Base-by-base conservation (phyloP, 1,140 invertebrate species). In the Calephelis virginiensis region DNA sequence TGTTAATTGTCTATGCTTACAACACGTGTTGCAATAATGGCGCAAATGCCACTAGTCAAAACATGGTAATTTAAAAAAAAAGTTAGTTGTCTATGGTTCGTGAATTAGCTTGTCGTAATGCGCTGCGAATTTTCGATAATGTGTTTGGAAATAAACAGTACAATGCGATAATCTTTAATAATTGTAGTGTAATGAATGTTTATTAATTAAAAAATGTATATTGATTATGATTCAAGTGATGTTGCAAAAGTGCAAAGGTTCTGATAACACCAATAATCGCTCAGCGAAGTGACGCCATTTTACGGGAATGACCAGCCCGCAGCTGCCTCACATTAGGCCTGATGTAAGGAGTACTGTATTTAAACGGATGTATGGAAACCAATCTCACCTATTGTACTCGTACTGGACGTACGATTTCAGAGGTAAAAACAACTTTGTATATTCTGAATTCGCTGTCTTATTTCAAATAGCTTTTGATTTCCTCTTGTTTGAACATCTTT, bases 221-320 rank as follows among this genome's bases (percentile, higher is more conserved):
- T 76, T 71, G 64, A 71, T 74, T 74, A 74, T 85, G 77, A 77
- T 68, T 80, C 73, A 62, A 68, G 80, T 81, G 77, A 72, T 78
- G 75, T 70, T 75, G 82, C 72, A 66, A 70, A 75, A 74, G 67
- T 77, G 72, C 77, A 81, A 85, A 75, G 78, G 72, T 81, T 84
- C 80, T 88, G 84, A 89, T 89, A 85, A 84, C 77, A 83, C 79
- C 80, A 83, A 85, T 86, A 83, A 82, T 86, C 87, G 81, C 82
- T 82, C 79, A 81, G 86, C 77, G 78, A 81, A 89, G 90, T 91
- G 90, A 91, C 90, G 90, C 90, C 90, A 91, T 91, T 91, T 91
- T 91, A 91, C 90, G 89, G 88, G 90, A 90, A 91, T 91, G 89
- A 91, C 80, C 88, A 90, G 90, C 86, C 86, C 86, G 89, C 85